phyloP scores from a whole-genome alignment of 2,797 vertebrate genomes.

The Myotis vivesi region DNA sequence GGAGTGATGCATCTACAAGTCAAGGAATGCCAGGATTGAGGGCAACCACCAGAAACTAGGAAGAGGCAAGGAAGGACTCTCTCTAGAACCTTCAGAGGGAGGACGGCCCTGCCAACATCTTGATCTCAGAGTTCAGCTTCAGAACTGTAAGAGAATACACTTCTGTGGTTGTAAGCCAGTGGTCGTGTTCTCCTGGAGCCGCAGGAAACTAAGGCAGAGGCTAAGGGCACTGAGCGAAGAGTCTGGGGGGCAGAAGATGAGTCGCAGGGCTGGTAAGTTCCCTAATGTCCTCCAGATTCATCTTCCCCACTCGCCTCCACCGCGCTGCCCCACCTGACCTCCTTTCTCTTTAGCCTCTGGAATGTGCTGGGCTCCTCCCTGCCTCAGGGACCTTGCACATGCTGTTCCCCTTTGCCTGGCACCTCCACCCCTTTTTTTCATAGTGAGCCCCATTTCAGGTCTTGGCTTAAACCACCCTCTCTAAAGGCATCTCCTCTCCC shows the following conservation, averaged over 20 bases:
- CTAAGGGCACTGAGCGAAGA: not conserved
- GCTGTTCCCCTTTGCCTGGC: not conserved
- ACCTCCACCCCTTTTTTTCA: not conserved
- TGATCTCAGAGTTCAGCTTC: not conserved
- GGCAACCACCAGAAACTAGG: not conserved
- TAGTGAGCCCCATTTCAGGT: not conserved
- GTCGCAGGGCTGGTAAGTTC: too few species aligned
- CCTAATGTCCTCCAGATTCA: not conserved
- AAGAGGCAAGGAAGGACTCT: not conserved
- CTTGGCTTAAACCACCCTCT: not conserved
- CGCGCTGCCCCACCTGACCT: too few species aligned
- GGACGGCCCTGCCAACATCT: not conserved
- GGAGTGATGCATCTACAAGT: not conserved
- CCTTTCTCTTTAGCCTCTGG: not conserved
- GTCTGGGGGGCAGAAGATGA: not conserved
- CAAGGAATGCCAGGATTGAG: too few species aligned
- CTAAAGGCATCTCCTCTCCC: not conserved
- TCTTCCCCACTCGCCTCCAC: not conserved
- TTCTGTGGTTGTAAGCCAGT: not conserved
- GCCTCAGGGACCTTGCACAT: not conserved
- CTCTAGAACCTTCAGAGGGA: not conserved
- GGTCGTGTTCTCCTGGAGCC: not conserved
- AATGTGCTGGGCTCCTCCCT: not conserved
- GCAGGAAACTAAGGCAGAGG: not conserved
- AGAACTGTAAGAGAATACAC: not conserved